Evolutionary conservation across 2,797 vertebrate species (phyloP).

Genomic region (Cyclopterus lumpus): DNA sequence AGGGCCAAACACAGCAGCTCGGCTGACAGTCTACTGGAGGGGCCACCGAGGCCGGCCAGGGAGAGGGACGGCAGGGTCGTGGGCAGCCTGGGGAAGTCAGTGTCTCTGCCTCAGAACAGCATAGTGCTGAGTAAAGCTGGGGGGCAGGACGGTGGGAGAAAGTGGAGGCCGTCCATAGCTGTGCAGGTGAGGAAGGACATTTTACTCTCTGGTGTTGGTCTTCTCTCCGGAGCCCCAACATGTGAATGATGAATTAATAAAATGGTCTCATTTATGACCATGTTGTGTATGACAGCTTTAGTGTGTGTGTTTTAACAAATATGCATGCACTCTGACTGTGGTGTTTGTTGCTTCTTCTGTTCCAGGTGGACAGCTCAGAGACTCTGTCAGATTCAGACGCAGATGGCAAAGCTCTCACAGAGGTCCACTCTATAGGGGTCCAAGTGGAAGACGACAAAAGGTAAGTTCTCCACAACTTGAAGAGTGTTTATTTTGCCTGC

Average conservation of each 20-base stretch:
- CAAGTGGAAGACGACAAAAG: constrained; percentile 99
- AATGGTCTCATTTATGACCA: neutral
- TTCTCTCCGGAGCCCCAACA: neutral
- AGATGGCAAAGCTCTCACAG: constrained; percentile 92
- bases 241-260: neutral
- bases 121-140: constrained; percentile 87
- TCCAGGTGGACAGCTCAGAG: constrained; percentile 90
- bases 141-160: constrained; percentile 87
- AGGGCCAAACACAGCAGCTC: constrained; percentile 93
- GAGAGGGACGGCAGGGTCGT: constrained; percentile 74
- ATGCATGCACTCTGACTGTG: constrained; percentile 11
- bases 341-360: constrained; percentile 10
- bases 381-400: constrained; percentile 95
- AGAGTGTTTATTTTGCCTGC: constrained; percentile 40
- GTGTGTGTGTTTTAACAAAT: neutral
- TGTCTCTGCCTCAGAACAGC: constrained; percentile 85
- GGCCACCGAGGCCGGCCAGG: constrained; percentile 68
- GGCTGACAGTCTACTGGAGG: constrained; percentile 85
- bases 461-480: constrained; percentile 70
- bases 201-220: neutral
- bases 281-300: neutral
- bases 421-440: constrained; percentile 97
- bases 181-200: constrained; percentile 88
- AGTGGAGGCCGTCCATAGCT: constrained; percentile 97
- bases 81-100: constrained; percentile 84